Base-by-base conservation (phyloP, 2,113 vertebrate species). In the Ailuropoda melanoleuca region DNA sequence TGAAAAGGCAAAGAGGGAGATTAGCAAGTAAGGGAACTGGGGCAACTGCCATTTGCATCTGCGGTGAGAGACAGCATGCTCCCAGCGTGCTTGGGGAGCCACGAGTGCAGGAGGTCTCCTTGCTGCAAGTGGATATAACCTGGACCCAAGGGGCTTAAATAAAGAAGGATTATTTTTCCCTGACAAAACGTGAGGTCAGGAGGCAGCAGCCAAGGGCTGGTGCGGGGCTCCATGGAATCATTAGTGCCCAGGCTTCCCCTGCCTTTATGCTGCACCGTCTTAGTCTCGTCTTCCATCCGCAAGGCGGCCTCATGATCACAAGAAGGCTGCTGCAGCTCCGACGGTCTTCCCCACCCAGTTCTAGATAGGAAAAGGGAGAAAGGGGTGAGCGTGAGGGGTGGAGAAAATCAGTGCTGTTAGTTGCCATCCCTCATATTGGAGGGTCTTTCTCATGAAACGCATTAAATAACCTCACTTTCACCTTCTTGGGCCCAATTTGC, bases 91-190 rank as follows among this genome's bases (percentile, higher is more conserved):
- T 7, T 77, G 56, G 64, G 90, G 34, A 37, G 24, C 19, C 3
- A 8, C 1, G 34, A 18, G n/a, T n/a, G 15, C 1, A 1, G 13
- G 84, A 46, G 23, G 75, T n/a, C 18, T 2, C 1, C 18, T 1
- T 8, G 23, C 24, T 83, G 31, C 12, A 4, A 34, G 46, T 3
- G 21, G 24, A 23, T 10, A 1, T 1, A 4, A 24, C 10, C 6
- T 11, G 3, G 4, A 29, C 13, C 15, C 78, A 83, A n/a, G 46
- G 4, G 18, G 34, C 70, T 86, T 31, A 60, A 26, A 58, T 66
- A 37, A 43, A 23, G n/a, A 74, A 77, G 24, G 1, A 3, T 50
- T 39, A 8, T 43, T 78, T 85, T 53, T 4, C 80, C 26, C 60
- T 1, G 43, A 53, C 5, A 12, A 50, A 39, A 14, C 0, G 10